Percentiles rank a stretch among this genome's conserved stretches.
These are phyloP conservation scores for Rhipidura dahli DNA, from an alignment of 2,113 vertebrate species.

Conservation along the genomic window DNA sequence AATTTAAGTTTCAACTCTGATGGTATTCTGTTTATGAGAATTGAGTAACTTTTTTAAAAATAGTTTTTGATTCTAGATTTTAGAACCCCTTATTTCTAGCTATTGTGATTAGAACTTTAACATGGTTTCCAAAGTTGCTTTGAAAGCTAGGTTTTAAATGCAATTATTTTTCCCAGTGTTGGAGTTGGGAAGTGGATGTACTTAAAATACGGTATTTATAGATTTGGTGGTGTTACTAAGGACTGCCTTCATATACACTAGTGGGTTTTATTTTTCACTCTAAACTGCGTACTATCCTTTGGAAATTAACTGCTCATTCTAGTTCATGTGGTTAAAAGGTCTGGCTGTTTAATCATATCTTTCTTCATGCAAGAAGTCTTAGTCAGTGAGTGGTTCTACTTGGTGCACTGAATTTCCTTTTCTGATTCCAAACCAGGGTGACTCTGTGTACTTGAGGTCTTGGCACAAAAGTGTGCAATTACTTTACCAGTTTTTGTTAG, in stretches of 20 bases:
- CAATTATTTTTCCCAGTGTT: not conserved
- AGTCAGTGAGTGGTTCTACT: not conserved
- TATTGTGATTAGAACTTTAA: not conserved
- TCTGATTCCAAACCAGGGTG: not conserved
- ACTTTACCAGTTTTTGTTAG: not conserved
- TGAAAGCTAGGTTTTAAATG: not conserved
- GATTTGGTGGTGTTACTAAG: not conserved
- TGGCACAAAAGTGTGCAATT: not conserved
- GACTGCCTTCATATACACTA: not conserved
- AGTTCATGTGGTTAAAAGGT: not conserved
- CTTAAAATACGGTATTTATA: not conserved
- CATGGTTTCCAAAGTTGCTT: rapidly evolving
- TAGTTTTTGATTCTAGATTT: not conserved
- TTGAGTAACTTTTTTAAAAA: not conserved
- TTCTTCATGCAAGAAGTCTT: not conserved
- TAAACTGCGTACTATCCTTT: not conserved
- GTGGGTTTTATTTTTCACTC: not conserved
- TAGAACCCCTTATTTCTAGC: not conserved
- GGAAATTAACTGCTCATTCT: not conserved
- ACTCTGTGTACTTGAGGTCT: not conserved
- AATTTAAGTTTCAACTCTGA: not conserved
- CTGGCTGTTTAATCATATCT: not conserved
- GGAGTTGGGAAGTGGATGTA: not conserved
- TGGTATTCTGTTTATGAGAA: not conserved
- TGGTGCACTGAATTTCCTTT: not conserved